Conservation (phyloP, 2,797 vertebrate genomes). For the Scarus forsteni region DNA sequence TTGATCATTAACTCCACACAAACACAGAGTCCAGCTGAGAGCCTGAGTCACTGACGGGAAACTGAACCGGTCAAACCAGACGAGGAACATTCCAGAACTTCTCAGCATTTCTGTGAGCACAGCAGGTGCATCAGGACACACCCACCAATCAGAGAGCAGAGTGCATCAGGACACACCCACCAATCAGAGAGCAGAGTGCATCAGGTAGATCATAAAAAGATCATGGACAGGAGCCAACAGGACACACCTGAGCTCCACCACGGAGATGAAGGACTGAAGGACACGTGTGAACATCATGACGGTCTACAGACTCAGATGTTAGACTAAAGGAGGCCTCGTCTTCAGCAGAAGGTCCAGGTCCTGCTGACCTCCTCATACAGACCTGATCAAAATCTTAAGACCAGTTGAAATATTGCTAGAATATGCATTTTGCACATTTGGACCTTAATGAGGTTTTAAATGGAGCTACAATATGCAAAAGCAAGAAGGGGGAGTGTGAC, state of each 20-base stretch:
- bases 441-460: no score
- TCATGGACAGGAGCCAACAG: neutral
- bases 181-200: no score
- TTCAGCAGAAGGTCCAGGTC: neutral
- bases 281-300: no score
- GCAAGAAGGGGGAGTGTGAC: no score
- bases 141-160: conserved; percentile 11
- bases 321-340: no score
- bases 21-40: conserved; percentile 19
- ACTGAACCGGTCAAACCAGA: conserved; percentile 75
- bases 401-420: no score
- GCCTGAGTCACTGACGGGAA: conserved; percentile 61
- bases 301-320: no score
- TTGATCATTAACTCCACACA: conserved; percentile 4
- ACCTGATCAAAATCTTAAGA: no score
- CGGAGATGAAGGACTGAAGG: no score
- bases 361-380: neutral
- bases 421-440: no score
- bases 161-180: neutral
- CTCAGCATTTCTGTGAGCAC: conserved; percentile 49
- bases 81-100: conserved; percentile 71
- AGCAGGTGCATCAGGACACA: conserved; percentile 9
- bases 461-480: no score
- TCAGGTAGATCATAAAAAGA: neutral
- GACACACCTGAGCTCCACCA: conserved; percentile 4